Base-by-base conservation (phyloP, 2,888 invertebrate genomes). In the Lithophane leautieri region DNA sequence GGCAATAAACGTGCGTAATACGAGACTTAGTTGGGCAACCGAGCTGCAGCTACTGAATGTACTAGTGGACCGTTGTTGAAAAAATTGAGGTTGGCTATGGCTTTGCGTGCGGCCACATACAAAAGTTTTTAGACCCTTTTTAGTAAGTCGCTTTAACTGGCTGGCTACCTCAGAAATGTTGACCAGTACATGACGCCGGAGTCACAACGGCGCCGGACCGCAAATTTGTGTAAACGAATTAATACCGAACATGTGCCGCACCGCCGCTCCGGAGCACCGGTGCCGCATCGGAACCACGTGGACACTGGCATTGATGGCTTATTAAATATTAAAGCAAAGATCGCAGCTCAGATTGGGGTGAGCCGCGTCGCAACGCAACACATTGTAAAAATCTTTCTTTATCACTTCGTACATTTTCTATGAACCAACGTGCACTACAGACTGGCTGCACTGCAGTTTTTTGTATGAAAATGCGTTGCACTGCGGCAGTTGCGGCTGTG, bases 1-100 rank as follows among this genome's bases (percentile, higher is more conserved):
- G 84, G 89, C 84, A 89, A 90, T 91, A 89, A 88, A 83, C 80
- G 75, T 84, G 63, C 71, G 82, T 89, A 87, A 86, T 85, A 75
- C 79, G 81, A 78, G 83, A 65, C 72, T 68, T 62, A 56, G 83
- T 83, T 86, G 76, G 54, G 82, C 61, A 83, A 83, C 69, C 19
- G 47, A 34, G n/a, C 52, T 58, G 69, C 56, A 69, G 70, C 67
- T 58, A 40, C 68, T 68, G 56, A 61, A 44, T 54, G 25, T 76
- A 71, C 69, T 62, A 16, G 52, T 25, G 44, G 42, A 52, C 4
- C 8, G 42, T 14, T 58, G 69, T 66, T 73, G 72, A 61, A 58
- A 71, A 80, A 50, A 16, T 70, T 12, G 4, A 54, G n/a, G 50
- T 28, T 56, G 16, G 25, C 6, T 34, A 0, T 67, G 42, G 22